Percentiles rank a stretch among this genome's conserved stretches.
Conservation (phyloP, 2,113 vertebrate genomes). For the Neodon shergylaensis region DNA sequence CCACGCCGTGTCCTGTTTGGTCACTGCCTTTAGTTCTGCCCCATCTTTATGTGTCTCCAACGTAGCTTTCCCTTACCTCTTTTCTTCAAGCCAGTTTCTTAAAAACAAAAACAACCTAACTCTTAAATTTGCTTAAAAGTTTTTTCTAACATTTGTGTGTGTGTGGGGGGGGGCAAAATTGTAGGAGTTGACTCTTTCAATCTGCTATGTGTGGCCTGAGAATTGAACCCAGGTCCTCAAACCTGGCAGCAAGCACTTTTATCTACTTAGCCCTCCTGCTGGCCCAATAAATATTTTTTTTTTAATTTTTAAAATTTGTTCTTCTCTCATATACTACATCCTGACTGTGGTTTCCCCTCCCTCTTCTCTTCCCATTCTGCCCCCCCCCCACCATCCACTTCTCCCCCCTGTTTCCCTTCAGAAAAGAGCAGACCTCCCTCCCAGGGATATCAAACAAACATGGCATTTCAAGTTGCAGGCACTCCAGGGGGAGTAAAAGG, state of each 20-base stretch:
- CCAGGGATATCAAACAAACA: too few relatives aligned
- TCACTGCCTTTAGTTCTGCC: neutral
- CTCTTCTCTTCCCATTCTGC: too few relatives aligned
- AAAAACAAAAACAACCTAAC: neutral
- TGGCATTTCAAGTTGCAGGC: too few relatives aligned
- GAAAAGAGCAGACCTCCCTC: too few relatives aligned
- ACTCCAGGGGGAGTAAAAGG: too few relatives aligned
- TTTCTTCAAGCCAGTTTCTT: conserved; percentile 10
- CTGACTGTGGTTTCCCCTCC: too few relatives aligned
- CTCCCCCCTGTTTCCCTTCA: too few relatives aligned
- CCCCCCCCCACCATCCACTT: too few relatives aligned
- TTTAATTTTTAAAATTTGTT: too few relatives aligned
- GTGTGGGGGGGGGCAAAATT: neutral
- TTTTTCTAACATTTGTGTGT: neutral
- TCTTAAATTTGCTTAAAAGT: neutral
- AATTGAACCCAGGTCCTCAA: neutral
- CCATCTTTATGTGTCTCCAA: neutral
- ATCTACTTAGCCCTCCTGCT: neutral
- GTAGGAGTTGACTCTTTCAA: neutral
- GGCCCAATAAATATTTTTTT: neutral
- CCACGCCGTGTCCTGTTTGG: neutral
- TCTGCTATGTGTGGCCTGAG: neutral
- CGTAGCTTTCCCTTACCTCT: neutral
- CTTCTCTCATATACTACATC: too few relatives aligned
- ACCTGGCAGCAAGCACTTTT: neutral